Base-by-base conservation (phyloP, 2,888 invertebrate genomes). In the Yponomeuta plumbellus region DNA sequence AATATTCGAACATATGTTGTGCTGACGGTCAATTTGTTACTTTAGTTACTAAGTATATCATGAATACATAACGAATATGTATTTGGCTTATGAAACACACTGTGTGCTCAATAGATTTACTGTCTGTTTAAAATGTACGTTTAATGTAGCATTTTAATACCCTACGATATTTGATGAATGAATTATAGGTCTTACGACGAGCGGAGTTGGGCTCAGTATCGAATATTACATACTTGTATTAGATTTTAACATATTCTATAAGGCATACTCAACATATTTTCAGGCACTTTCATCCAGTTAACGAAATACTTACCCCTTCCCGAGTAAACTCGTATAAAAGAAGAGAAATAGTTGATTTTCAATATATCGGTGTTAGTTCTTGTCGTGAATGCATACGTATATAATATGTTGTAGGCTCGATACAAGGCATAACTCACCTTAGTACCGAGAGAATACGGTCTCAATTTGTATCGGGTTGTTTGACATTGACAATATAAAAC, bases 401-500 rank as follows among this genome's bases (percentile, higher is more conserved):
- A 61, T 26, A 10, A 34, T 61, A 26, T 22, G 22, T 26, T 21
- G 58, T 22, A 58, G n/a, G 61, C 34, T 61, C 61, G 61, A 61
- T 61, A 26, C 61, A 61, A 17, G 10, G 10, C 3, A 6, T 17
- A 61, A 61, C 8, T 13, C 61, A 20, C 8, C 58, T 58, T 58
- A 58, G 58, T 58, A 58, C 1, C 58, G 5, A 58, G 21, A 58
- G 21, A 11, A 58, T 21, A 58, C 21, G 21, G 59, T 52, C 5
- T 6, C 56, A 17, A 57, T 76, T 75, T 73, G 75, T 67, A 72
- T 74, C 72, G 75, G 76, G 75, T 73, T 69, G 71, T 74, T 52
- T 79, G 26, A 82, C 80, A 81, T 76, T 82, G 86, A 86, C 86
- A 86, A 87, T 87, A 86, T 81, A 72, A 74, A 76, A 72, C 69